A percentile compares a stretch with the other conserved stretches of the same genome.
These are phyloP conservation scores for Formica exsecta DNA, from an alignment of 1,140 invertebrate genomes.

Conservation along the genomic window DNA sequence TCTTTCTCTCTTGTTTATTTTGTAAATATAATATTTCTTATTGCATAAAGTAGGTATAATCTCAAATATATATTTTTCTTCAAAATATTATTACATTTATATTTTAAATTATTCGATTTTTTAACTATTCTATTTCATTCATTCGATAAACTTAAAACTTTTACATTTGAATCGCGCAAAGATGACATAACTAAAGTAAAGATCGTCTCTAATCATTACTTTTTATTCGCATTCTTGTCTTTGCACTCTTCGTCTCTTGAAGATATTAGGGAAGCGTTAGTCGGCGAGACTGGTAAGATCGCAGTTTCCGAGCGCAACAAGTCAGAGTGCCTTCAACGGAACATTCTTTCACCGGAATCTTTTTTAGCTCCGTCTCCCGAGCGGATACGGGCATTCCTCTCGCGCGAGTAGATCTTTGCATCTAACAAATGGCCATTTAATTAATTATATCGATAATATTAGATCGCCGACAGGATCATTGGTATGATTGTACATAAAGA, in stretches of 20 bases:
- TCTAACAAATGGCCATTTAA: background rate
- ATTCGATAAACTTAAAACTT: background rate
- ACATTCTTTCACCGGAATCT: conserved; percentile 7
- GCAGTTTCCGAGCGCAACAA: conserved; percentile 46
- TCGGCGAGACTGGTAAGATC: background rate
- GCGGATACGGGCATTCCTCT: background rate
- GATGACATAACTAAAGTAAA: background rate
- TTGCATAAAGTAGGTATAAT: background rate
- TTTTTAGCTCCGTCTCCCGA: no score
- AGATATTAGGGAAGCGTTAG: background rate
- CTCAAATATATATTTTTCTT: background rate
- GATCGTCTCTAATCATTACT: background rate
- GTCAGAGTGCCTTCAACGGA: conserved; percentile 29
- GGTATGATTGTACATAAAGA: background rate
- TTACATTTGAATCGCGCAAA: background rate
- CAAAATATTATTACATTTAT: background rate
- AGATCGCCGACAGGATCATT: background rate
- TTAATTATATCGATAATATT: conserved; percentile 19
- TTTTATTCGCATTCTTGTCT: background rate
- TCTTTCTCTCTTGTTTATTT: background rate
- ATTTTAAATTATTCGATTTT: background rate
- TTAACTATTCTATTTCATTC: background rate
- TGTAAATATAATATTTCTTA: conserved; percentile 5
- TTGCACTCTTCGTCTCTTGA: conserved; percentile 2
- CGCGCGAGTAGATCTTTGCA: background rate